Evolutionary conservation across 2,888 invertebrate genomes (phyloP).

Genomic region (Gymnosoma rotundatum): DNA sequence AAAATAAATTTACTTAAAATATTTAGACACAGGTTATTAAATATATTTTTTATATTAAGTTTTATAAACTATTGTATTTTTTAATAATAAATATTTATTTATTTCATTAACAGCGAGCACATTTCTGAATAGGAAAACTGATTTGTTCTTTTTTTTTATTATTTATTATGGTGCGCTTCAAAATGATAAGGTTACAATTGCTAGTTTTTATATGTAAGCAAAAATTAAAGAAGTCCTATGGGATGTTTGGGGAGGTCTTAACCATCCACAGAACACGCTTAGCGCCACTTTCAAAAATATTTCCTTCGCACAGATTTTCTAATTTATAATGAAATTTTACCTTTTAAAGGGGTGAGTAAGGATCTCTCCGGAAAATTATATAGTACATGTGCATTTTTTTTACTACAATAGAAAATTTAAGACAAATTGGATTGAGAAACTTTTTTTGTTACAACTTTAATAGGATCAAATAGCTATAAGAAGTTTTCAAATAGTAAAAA

Average conservation of each 20-base stretch:
- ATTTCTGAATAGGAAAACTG: slow-evolving; percentile 70
- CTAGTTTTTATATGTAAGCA: background rate
- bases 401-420: too few relatives aligned
- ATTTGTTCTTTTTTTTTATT: slow-evolving; percentile 48
- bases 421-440: too few relatives aligned
- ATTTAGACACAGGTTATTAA: slow-evolving; percentile 53
- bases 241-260: background rate
- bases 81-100: slow-evolving; percentile 50
- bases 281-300: too few relatives aligned
- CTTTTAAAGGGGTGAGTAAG: too few relatives aligned
- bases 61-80: slow-evolving; percentile 49
- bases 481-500: too few relatives aligned
- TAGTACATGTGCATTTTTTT: too few relatives aligned
- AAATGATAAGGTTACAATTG: background rate
- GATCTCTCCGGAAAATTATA: too few relatives aligned
- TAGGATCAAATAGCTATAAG: too few relatives aligned
- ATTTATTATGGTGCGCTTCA: background rate
- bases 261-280: background rate
- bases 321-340: too few relatives aligned
- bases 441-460: too few relatives aligned
- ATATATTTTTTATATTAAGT: slow-evolving; percentile 14
- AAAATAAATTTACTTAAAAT: slow-evolving; percentile 50
- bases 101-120: slow-evolving; percentile 67
- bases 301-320: too few relatives aligned
- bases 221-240: background rate